Percentiles rank a stretch among this genome's conserved stretches.
phyloP scores from a whole-genome alignment of 2,797 vertebrate genomes.

The Babyrousa celebensis region DNA sequence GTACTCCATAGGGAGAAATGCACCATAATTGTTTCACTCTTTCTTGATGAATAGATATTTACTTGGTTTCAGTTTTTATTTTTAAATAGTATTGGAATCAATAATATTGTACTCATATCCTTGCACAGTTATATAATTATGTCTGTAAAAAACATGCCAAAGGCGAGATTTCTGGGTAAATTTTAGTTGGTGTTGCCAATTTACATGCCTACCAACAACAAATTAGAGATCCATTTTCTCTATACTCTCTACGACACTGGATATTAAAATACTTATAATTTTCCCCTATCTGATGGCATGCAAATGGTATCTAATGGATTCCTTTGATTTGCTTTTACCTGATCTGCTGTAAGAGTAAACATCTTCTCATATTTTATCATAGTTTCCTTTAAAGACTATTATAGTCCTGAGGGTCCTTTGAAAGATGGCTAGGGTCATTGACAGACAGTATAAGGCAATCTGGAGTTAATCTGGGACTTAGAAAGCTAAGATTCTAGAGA shows the following conservation, averaged over 20 bases:
- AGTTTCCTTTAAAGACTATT: background rate
- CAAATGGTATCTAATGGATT: background rate
- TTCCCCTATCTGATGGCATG: background rate
- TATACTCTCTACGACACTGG: background rate
- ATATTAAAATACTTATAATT: background rate
- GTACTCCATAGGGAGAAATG: background rate
- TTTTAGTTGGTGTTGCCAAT: background rate
- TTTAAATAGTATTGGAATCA: background rate
- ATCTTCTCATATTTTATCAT: background rate
- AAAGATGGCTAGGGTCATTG: background rate
- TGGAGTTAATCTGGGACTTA: background rate
- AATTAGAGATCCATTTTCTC: conserved; percentile 26
- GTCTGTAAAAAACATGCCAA: conserved; percentile 21
- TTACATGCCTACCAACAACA: background rate
- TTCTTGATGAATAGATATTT: background rate
- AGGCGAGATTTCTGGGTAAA: conserved; percentile 10
- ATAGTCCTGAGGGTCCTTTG: background rate
- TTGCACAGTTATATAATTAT: background rate
- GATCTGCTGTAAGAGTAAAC: background rate
- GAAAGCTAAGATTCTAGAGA: background rate
- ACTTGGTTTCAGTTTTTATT: background rate
- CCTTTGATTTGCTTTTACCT: conserved; percentile 37
- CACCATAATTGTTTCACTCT: background rate
- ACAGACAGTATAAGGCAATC: background rate
- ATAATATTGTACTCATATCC: background rate